These are phyloP conservation scores for Pempheris klunzingeri DNA, from an alignment of 2,797 vertebrate species.

Conservation along the genomic window DNA sequence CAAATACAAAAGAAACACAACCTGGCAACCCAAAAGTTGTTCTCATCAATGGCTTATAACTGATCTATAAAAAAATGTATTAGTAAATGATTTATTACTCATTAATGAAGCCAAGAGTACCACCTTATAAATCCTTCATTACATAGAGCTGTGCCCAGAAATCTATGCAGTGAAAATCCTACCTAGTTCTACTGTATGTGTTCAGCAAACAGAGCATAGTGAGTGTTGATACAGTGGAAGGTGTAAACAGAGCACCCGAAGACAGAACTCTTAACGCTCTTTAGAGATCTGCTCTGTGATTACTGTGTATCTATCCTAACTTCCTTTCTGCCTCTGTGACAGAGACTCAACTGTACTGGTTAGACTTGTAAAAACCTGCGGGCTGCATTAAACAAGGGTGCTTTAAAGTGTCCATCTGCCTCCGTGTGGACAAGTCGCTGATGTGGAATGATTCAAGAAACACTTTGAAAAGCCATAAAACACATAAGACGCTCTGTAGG, in stretches of 20 bases:
- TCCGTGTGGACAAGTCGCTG: slow-evolving; percentile 11
- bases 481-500: slow-evolving; percentile 16
- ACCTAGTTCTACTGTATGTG: not conserved
- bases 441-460: slow-evolving; percentile 48
- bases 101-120: not conserved
- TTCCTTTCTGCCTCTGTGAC: slow-evolving; percentile 3
- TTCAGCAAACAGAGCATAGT: not conserved
- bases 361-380: not conserved
- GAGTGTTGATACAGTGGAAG: slow-evolving; percentile 3
- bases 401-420: not conserved
- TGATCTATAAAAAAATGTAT: not conserved
- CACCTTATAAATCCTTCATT: slow-evolving; percentile 6
- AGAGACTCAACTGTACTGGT: slow-evolving; percentile 1
- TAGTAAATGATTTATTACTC: not conserved
- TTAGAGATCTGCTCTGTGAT: not conserved
- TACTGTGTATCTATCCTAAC: not conserved
- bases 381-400: not conserved
- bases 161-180: not conserved
- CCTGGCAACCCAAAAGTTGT: not conserved
- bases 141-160: not conserved
- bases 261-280: slow-evolving; percentile 16
- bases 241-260: slow-evolving; percentile 34
- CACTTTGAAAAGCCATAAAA: not conserved
- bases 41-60: not conserved
- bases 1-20: not conserved